Evolutionary conservation across 2,797 vertebrate species (phyloP).

Genomic region (Eulemur coronatus): DNA sequence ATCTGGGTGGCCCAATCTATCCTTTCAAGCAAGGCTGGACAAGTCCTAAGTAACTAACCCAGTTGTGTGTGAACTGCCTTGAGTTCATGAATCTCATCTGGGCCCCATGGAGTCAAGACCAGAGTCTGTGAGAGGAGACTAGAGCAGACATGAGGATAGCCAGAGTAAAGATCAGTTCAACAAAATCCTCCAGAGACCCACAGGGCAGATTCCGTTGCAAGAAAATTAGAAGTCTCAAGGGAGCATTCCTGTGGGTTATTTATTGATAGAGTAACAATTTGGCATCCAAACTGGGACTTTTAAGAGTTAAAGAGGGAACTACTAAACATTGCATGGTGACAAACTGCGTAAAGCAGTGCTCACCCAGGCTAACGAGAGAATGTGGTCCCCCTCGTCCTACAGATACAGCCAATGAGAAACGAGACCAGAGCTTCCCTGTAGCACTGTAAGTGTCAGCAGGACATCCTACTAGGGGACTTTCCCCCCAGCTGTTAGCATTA

Average conservation of each 20-base stretch:
- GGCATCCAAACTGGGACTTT: background rate
- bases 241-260: background rate
- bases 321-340: background rate
- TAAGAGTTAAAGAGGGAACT: background rate
- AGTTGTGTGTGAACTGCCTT: background rate
- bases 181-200: background rate
- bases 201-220: background rate
- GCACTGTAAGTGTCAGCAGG: background rate
- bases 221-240: background rate
- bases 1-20: background rate
- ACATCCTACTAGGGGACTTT: background rate
- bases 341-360: background rate
- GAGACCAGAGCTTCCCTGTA: background rate
- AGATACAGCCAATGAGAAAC: background rate
- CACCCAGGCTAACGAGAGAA: background rate
- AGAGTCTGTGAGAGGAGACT: background rate
- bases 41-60: background rate
- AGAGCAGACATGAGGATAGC: background rate
- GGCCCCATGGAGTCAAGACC: background rate
- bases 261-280: background rate
- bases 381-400: background rate
- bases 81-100: background rate
- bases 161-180: background rate
- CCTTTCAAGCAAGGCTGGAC: background rate
- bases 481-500: constrained; percentile 67